A percentile compares a stretch with the other conserved stretches of the same genome.
Conservation (phyloP, 2,888 invertebrate genomes). For the Ctena decussata region DNA sequence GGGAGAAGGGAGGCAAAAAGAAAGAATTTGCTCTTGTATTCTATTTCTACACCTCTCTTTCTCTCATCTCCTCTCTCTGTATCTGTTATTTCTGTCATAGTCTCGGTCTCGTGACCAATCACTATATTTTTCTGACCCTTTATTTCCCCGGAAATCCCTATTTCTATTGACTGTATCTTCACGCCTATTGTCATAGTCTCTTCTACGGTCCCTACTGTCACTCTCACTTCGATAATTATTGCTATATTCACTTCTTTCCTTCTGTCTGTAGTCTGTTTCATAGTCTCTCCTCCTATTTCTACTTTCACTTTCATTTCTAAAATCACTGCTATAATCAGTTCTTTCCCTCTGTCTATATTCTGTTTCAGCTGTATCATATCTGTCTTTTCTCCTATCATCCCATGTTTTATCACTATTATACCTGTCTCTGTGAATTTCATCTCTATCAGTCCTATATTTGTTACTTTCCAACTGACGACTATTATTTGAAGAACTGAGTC, state of each 20-base stretch:
- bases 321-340: conserved; percentile 3
- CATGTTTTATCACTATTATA: conserved; percentile 18
- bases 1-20: too few species aligned
- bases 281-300: conserved; percentile 24
- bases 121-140: background rate
- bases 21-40: too few species aligned
- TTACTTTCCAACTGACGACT: conserved; percentile 1
- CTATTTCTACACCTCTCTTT: background rate
- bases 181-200: background rate
- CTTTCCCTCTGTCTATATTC: background rate
- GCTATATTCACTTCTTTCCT: background rate
- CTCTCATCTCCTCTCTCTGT: conserved; percentile 24
- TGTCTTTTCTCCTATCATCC: background rate
- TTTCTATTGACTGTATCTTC: conserved; percentile 13
- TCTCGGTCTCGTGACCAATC: background rate
- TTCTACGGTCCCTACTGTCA: conserved; percentile 15
- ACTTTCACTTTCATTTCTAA: conserved; percentile 29
- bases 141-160: background rate
- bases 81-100: conserved; percentile 23
- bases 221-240: conserved; percentile 27
- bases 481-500: background rate
- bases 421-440: conserved; percentile 85
- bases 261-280: background rate
- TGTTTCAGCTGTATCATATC: background rate
- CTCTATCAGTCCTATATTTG: conserved; percentile 23